Evolutionary conservation across 2,113 vertebrate genomes (phyloP), one percentile per base, ranked within the genome.

Genomic region (Salvelinus fontinalis): DNA sequence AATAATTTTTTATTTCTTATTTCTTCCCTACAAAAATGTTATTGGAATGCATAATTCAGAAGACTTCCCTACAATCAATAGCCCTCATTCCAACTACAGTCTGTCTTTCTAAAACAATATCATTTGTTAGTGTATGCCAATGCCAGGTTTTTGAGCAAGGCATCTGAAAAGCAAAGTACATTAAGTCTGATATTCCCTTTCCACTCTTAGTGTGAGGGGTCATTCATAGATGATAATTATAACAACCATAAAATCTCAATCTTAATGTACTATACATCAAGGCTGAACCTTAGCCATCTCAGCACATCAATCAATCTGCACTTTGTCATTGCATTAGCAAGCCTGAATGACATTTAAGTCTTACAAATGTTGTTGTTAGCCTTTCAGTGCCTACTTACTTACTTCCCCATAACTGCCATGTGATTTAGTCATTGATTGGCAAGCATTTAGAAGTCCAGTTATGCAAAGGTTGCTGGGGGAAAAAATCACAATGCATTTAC

Each of bases 261-360:
- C 87, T 92, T 91, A 90, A 90, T 92, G 93, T 87, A 84, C 91
- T 88, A 88, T 91, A 92, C 91, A 94, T 93, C 88, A 92, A 87
- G 84, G 75, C 71, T 92, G 92, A 94, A 93, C 89, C 92, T 89
- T 92, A 90, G 88, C 71, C 70, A 89, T 86, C 90, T 83, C 54
- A 78, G 84, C 73, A 72, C 90, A 91, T 92, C 93, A 86, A 87
- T 87, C 87, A 92, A 83, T 90, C 82, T 87, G 83, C 80, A 87
- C 91, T 92, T 92, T 91, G 83, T 79, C 88, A 85, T 90, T 92
- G 91, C 93, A 92, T 92, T 93, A 91, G 92, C 72, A 80, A 85
- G 80, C 90, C 84, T 92, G 90, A 92, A 84, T 94, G 94, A 93
- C 93, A 94, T 94, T 94, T 94, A 91, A 90, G 88, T 89, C 89